Percentiles rank a stretch among this genome's conserved stretches.
Evolutionary conservation across 92 coral and sea anemone genomes (phyloP).

Genomic region (Scolanthus callimorphus): DNA sequence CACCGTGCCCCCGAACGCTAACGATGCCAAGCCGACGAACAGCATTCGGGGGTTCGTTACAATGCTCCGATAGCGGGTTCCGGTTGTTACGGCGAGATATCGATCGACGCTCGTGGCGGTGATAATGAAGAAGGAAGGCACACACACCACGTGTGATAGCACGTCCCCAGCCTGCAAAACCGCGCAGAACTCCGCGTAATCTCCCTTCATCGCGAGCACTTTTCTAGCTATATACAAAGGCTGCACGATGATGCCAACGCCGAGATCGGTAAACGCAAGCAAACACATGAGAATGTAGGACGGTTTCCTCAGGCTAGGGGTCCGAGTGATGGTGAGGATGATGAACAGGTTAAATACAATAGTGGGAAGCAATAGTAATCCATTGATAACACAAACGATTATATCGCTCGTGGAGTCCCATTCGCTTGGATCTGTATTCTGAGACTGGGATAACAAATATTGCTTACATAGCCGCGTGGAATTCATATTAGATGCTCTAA

Average conservation of each 20-base stretch:
- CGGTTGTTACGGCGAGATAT: constrained; percentile 20
- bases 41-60: constrained; percentile 13
- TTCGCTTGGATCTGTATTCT: constrained; percentile 13
- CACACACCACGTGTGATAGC: constrained; percentile 13
- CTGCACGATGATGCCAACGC: constrained; percentile 27
- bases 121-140: constrained; percentile 23
- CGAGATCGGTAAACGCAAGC: constrained; percentile 27
- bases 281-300: constrained; percentile 24
- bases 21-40: background rate
- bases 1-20: constrained; percentile 13
- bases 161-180: constrained; percentile 17
- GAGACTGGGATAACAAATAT: constrained; percentile 6
- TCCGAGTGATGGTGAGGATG: constrained; percentile 10
- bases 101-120: constrained; percentile 34
- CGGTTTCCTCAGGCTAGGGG: constrained; percentile 22
- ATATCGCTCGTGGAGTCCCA: constrained; percentile 16
- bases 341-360: constrained; percentile 17
- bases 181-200: constrained; percentile 12
- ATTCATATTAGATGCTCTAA: too few relatives aligned
- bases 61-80: background rate
- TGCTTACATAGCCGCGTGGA: background rate
- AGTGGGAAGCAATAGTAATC: constrained; percentile 7
- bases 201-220: constrained; percentile 3
- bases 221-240: constrained; percentile 27
- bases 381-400: constrained; percentile 16